phyloP scores from a whole-genome alignment of 37 sponge, comb jelly and placozoan species.

The Theonella swinhoei region DNA sequence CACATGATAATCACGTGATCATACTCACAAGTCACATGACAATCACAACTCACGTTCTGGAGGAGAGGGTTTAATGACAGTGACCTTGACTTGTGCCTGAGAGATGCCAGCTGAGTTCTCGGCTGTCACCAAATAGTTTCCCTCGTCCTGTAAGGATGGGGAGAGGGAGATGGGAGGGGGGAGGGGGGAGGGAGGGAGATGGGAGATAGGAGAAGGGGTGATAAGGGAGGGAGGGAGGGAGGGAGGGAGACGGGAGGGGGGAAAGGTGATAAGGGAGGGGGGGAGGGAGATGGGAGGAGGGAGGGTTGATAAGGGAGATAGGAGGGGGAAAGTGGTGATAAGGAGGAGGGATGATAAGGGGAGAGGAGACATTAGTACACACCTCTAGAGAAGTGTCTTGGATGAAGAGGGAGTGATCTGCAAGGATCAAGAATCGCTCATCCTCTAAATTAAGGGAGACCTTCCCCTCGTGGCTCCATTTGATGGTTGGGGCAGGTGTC shows the following conservation, averaged over 20 bases:
- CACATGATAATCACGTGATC: not conserved
- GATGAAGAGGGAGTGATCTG: conserved; percentile 61
- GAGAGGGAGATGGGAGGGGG: too few relatives aligned
- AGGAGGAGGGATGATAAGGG: not conserved
- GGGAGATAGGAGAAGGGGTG: not conserved
- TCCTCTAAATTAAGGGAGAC: conserved; percentile 53
- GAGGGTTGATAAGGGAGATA: too few relatives aligned
- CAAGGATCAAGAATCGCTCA: conserved; percentile 47
- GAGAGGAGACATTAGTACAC: not conserved
- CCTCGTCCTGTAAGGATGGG: conserved; percentile 56
- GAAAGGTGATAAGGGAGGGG: not conserved
- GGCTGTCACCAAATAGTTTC: conserved; percentile 59
- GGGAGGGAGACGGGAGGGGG: too few relatives aligned
- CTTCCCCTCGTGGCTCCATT: conserved; percentile 38
- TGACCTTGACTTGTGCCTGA: conserved; percentile 35
- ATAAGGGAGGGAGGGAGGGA: not conserved
- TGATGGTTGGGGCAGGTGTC: conserved; percentile 58
- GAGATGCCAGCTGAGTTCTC: conserved; percentile 40
- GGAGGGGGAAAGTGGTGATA: too few relatives aligned
- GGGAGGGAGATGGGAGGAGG: too few relatives aligned
- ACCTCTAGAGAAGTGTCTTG: conserved; percentile 13
- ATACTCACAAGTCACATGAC: not conserved
- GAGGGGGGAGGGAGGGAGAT: too few relatives aligned
- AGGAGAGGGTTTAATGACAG: conserved; percentile 54
- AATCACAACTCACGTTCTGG: conserved; percentile 52